Evolutionary conservation across 2,888 invertebrate species (phyloP).

Genomic region (Allacma fusca): DNA sequence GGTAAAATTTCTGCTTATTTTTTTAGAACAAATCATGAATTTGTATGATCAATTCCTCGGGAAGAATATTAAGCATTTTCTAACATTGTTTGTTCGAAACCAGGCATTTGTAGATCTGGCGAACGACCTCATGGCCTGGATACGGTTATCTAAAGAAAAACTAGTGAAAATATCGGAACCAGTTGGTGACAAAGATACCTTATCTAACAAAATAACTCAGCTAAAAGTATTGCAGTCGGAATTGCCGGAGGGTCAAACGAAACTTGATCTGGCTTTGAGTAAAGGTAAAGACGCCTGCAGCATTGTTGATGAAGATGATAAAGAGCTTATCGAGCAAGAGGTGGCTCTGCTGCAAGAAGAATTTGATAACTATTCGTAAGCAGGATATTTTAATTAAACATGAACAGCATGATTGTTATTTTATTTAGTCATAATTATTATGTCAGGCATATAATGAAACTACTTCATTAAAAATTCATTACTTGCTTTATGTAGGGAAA

Average conservation of each 20-base stretch:
- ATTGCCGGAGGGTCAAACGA: conserved; percentile 81
- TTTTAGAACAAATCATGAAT: neutral
- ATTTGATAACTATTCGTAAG: conserved; percentile 82
- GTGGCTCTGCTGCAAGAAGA: conserved; percentile 89
- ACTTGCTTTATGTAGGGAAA: too few relatives aligned
- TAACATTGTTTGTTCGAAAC: too few relatives aligned
- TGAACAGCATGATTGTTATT: too few relatives aligned
- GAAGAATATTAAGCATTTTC: too few relatives aligned
- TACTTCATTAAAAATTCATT: too few relatives aligned
- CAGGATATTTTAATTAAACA: conserved; percentile 6
- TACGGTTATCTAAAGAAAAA: conserved; percentile 87
- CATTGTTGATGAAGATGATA: conserved; percentile 83
- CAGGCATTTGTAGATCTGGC: conserved; percentile 92
- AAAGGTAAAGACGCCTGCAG: conserved; percentile 87
- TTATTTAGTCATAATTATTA: too few relatives aligned
- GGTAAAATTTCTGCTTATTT: conserved; percentile 36
- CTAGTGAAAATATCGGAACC: conserved; percentile 91
- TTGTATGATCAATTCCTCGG: too few relatives aligned
- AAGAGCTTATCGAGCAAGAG: conserved; percentile 90
- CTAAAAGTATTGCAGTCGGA: conserved; percentile 85
- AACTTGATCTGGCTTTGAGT: conserved; percentile 81
- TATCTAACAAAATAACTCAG: conserved; percentile 85
- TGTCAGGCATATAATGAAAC: too few relatives aligned
- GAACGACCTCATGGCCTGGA: conserved; percentile 91
- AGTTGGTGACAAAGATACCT: conserved; percentile 87